Base-by-base conservation (phyloP, 2,113 vertebrate genomes). In the Dolichallabes microphthalmus region DNA sequence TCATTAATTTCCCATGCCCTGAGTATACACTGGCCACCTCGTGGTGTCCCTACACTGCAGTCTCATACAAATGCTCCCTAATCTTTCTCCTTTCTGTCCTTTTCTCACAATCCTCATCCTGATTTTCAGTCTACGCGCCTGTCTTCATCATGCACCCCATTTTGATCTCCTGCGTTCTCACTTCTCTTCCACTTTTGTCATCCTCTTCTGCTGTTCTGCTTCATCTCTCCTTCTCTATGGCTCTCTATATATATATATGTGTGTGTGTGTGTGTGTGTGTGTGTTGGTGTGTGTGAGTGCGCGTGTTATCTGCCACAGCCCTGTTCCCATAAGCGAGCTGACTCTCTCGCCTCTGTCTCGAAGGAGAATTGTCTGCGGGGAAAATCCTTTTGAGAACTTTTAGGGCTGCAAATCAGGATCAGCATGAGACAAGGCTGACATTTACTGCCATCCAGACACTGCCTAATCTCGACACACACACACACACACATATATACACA, bases 311-410 rank as follows among this genome's bases (percentile, higher is more conserved):
- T 86, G 63, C 83, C 39, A 30, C 50, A 69, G 84, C 66, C 53
- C 60, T 73, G 52, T 68, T 30, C 32, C 83, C 35, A 55, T 69
- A 85, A 60, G 55, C 32, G 2, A 73, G 68, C 39, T 0, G 27
- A 74, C 39, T 27, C 53, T 63, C 20, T 55, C 39, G 58, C 79
- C 78, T 52, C 53, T 74, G 50, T 63, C 79, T 86, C 69, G 13
- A 27, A 50, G 58, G 69, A 64, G 39, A 74, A 64, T n/a, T 27
- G 22, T 75, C 68, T 75, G 15, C 63, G 75, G 85, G 57, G 39
- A 81, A 79, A 86, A 82, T 55, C 69, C 85, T 82, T 45, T 76
- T 81, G 68, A 86, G 84, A 86, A 52, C 58, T 84, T 86, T 55
- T 75, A 83, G 83, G 60, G 32, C 81, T 52, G 71, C 76, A 84